Conservation (phyloP, 2,797 vertebrate species). For the Antrozous pallidus region DNA sequence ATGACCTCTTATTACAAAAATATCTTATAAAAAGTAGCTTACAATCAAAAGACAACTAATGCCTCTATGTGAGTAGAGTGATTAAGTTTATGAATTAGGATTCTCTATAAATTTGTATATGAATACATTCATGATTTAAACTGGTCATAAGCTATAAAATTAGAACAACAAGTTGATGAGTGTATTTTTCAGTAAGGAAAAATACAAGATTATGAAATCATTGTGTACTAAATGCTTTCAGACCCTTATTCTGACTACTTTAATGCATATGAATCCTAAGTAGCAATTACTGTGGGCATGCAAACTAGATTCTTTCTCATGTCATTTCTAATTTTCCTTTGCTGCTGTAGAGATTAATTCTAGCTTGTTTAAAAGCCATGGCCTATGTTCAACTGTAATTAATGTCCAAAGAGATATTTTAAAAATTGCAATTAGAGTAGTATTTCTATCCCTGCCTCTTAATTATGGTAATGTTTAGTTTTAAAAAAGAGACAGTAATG, state of each 20-base stretch:
- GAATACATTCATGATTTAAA: neutral
- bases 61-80: neutral
- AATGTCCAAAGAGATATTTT: constrained; percentile 57
- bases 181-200: neutral
- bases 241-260: neutral
- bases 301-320: constrained; percentile 36
- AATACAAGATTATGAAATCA: neutral
- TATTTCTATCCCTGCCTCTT: constrained; percentile 41
- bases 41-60: neutral
- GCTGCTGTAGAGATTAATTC: constrained; percentile 48
- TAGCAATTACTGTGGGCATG: constrained; percentile 33
- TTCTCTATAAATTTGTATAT: neutral
- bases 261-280: constrained; percentile 34
- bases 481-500: constrained; percentile 8
- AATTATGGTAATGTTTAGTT: constrained; percentile 10
- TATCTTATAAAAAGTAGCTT: neutral
- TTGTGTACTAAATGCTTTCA: neutral
- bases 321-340: constrained; percentile 60
- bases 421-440: constrained; percentile 43
- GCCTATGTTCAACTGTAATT: constrained; percentile 56
- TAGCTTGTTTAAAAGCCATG: constrained; percentile 44
- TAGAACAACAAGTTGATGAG: neutral
- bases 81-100: neutral
- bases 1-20: neutral
- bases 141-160: neutral